Evolutionary conservation across 2,113 vertebrate genomes (phyloP).

Genomic region (Misgurnus anguillicaudatus): DNA sequence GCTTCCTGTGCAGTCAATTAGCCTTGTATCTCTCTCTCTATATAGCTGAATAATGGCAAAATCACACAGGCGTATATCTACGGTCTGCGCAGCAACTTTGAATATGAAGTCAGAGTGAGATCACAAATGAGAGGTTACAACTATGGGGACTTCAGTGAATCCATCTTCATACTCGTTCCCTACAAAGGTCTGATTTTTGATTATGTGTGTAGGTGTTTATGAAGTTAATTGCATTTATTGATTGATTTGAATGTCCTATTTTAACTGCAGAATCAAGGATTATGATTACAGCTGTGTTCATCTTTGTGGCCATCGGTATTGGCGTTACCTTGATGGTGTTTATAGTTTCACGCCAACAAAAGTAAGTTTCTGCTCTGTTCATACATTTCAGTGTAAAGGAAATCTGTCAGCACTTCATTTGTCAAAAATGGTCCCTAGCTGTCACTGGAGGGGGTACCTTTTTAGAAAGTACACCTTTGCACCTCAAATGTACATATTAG

Average conservation of each 20-base stretch:
- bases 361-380: constrained; percentile 72
- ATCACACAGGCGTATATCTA: constrained; percentile 78
- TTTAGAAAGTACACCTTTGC: too few relatives aligned
- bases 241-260: neutral
- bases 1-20: constrained; percentile 8
- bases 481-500: too few relatives aligned
- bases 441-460: too few relatives aligned
- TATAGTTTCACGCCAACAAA: constrained; percentile 85
- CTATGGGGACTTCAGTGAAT: constrained; percentile 87
- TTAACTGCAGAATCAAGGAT: constrained; percentile 77
- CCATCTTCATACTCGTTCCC: constrained; percentile 72
- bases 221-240: neutral
- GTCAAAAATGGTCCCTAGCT: too few relatives aligned
- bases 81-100: constrained; percentile 78
- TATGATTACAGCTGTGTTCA: constrained; percentile 78
- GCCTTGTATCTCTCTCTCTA: constrained; percentile 37
- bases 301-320: constrained; percentile 80
- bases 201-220: neutral
- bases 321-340: constrained; percentile 78
- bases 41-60: constrained; percentile 73
- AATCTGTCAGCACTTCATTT: too few relatives aligned
- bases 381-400: neutral
- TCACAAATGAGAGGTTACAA: constrained; percentile 76
- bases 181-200: constrained; percentile 62
- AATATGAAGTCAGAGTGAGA: constrained; percentile 86